Evolutionary conservation across 2,113 vertebrate species (phyloP).

Genomic region (Mystacornis crossleyi): DNA sequence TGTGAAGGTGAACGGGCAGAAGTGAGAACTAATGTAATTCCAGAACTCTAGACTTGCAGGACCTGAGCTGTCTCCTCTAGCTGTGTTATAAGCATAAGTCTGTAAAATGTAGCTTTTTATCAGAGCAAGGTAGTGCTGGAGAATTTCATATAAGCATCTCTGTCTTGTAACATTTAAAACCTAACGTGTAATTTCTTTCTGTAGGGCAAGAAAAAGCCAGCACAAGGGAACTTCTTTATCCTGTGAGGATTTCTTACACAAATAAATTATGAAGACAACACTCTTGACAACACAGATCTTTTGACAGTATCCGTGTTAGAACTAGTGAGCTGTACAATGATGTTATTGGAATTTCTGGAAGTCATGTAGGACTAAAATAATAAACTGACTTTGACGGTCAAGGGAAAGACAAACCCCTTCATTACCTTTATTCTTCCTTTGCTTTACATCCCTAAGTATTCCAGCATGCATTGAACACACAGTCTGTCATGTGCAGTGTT

Average conservation of each 20-base stretch:
- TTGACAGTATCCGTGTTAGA: conserved; percentile 69
- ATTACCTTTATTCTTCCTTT: conserved; percentile 65
- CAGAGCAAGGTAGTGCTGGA: not conserved
- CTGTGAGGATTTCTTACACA: conserved; percentile 47
- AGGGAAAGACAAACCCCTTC: not conserved
- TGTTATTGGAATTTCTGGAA: conserved; percentile 76
- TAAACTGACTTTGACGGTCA: conserved; percentile 76
- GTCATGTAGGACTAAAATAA: conserved; percentile 64
- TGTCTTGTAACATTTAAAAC: not conserved
- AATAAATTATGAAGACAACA: conserved; percentile 52
- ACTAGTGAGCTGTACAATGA: conserved; percentile 60
- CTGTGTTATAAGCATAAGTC: not conserved
- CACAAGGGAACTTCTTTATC: not conserved
- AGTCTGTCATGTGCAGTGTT: conserved; percentile 8
- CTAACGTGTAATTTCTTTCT: not conserved
- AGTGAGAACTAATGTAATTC: not conserved
- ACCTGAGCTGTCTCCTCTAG: not conserved
- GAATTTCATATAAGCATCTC: not conserved
- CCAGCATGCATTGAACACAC: conserved; percentile 14
- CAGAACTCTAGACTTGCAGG: not conserved
- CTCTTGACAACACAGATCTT: conserved; percentile 31
- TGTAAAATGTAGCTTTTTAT: not conserved
- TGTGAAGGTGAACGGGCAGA: not conserved
- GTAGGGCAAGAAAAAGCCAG: conserved; percentile 15
- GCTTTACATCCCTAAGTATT: conserved; percentile 35